Base-by-base conservation (phyloP, 1,140 invertebrate species). In the Drosophila sp. region DNA sequence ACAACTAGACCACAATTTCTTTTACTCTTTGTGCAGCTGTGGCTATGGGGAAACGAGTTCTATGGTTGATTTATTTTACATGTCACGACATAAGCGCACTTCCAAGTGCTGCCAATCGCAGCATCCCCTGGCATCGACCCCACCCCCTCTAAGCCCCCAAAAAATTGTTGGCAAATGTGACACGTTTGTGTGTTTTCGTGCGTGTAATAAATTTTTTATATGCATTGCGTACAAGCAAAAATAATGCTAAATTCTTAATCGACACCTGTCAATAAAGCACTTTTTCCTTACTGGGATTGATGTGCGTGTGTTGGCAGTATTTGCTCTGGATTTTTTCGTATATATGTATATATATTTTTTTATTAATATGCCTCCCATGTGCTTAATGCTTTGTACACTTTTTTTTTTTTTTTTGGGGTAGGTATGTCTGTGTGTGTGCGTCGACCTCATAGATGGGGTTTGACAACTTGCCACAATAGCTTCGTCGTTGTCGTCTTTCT, bases 141-240 rank as follows among this genome's bases (percentile, higher is more conserved):
- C 23, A 30, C 7, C 23, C 32, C 7, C 29, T 8, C 23, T 0
- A 6, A 5, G 50, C 7, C 58, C 47, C 4, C 33, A n/a, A 27
- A 32, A 38, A 54, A 44, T 54, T 32, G 63, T 61, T 74, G 66
- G 66, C 78, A 81, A 86, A 79, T 89, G 84, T 62, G 84, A 89
- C 80, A 89, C 84, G 84, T 84, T 77, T 89, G 83, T 89, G 83
- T 87, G 84, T 87, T 84, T 80, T 84, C 84, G 83, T 87, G 83
- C 83, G 84, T 87, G 80, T 87, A 87, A 87, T 87, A 87, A 89
- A 87, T 87, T 87, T 87, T 87, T 89, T 87, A 87, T 87, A 78
- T 83, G 83, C 65, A 76, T 72, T 83, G 76, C 80, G 76, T 71
- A 84, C 61, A 65, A 83, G 72, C 78, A 82, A 68, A 87, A 80